Evolutionary conservation across 2,888 invertebrate genomes (phyloP).

Genomic region (Anaspis maculata): DNA sequence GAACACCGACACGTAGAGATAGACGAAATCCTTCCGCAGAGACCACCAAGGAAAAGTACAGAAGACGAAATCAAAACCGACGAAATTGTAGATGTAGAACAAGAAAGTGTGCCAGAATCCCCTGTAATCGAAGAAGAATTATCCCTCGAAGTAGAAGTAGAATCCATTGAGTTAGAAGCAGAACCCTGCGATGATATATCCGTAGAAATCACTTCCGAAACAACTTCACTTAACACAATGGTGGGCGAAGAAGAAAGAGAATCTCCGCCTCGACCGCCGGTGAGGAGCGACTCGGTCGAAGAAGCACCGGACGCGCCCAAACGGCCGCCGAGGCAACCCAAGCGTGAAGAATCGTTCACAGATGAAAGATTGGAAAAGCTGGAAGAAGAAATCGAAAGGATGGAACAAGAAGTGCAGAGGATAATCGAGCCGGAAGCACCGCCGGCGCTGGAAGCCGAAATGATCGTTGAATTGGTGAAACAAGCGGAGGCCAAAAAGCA

Average conservation of each 20-base stretch:
- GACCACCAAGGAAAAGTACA: conserved; percentile 10
- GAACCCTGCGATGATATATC: too few relatives aligned
- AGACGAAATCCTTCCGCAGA: conserved; percentile 5
- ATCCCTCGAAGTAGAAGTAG: too few relatives aligned
- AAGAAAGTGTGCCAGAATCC: too few relatives aligned
- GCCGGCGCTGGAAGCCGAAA: not conserved
- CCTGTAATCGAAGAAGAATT: too few relatives aligned
- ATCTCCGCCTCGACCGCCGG: not conserved
- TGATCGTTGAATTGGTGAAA: not conserved
- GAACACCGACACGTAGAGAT: conserved; percentile 4
- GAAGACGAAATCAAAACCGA: conserved; percentile 26
- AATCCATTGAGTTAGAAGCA: too few relatives aligned
- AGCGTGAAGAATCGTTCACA: not conserved
- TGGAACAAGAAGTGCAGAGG: not conserved
- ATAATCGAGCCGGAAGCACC: not conserved
- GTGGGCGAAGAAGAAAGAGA: too few relatives aligned
- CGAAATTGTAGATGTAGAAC: too few relatives aligned
- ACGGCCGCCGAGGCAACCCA: too few relatives aligned
- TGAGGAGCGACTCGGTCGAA: not conserved
- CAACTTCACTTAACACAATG: too few relatives aligned
- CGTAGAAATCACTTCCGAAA: too few relatives aligned
- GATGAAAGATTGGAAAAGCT: conserved; percentile 34
- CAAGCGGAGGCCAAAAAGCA: conserved; percentile 10
- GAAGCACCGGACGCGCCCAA: not conserved
- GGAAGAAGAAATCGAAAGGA: conserved; percentile 33